These are phyloP conservation scores for Odontocerum albicorne DNA, from an alignment of 2,888 invertebrate genomes.

Conservation along the genomic window DNA sequence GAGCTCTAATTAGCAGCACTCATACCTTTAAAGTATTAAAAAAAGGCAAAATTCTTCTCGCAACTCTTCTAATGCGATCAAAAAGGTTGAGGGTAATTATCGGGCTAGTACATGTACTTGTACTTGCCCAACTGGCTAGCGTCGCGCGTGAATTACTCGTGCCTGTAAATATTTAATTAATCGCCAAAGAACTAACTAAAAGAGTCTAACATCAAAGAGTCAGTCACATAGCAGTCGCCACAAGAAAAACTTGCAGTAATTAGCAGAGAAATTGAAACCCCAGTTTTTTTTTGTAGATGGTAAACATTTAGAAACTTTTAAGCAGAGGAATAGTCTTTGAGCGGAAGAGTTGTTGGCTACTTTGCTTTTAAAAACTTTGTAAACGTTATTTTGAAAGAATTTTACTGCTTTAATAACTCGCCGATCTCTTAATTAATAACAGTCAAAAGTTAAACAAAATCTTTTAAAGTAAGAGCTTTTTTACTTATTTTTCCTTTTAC, in stretches of 20 bases:
- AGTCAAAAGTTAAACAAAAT: too few relatives aligned
- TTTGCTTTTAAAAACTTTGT: too few relatives aligned
- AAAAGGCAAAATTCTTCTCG: neutral
- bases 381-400: too few relatives aligned
- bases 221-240: conserved; percentile 8
- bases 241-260: conserved; percentile 25
- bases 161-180: conserved; percentile 34
- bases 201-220: conserved; percentile 23
- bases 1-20: conserved; percentile 31
- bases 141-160: conserved; percentile 13
- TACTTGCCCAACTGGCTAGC: neutral
- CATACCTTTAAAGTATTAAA: neutral
- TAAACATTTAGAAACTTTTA: too few relatives aligned
- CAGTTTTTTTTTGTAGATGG: conserved; percentile 16
- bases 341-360: conserved; percentile 17
- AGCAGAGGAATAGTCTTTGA: conserved; percentile 4
- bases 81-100: conserved; percentile 14
- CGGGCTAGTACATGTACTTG: neutral
- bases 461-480: too few relatives aligned
- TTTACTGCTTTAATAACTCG: too few relatives aligned
- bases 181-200: conserved; percentile 30
- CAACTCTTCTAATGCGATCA: neutral
- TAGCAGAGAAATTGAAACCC: conserved; percentile 37
- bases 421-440: too few relatives aligned
- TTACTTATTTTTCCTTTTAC: too few relatives aligned